These are phyloP conservation scores for Cyanoderma ruficeps DNA, from an alignment of 2,113 vertebrate genomes.

Conservation along the genomic window DNA sequence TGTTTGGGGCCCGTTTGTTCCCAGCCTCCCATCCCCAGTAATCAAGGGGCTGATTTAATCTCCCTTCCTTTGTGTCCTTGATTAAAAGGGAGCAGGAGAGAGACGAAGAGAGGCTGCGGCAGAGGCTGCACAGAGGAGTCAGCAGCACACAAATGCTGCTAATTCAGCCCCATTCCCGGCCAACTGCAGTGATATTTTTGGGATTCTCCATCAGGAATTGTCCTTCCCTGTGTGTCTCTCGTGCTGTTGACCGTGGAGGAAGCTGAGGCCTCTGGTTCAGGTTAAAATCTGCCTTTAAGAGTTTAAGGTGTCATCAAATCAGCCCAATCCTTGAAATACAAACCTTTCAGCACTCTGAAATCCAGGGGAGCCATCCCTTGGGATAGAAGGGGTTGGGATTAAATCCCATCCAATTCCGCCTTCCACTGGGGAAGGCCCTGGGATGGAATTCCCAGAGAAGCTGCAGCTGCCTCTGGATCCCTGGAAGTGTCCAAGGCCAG, in stretches of 20 bases:
- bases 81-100: not conserved
- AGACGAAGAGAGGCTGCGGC: not conserved
- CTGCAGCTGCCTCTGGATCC: not conserved
- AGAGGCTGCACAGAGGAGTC: not conserved
- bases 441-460: not conserved
- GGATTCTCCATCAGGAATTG: not conserved
- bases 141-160: not conserved
- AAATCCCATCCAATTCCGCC: not conserved
- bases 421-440: not conserved
- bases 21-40: not conserved
- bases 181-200: not conserved
- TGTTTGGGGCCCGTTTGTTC: not conserved
- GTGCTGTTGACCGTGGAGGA: rapidly evolving
- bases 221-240: not conserved
- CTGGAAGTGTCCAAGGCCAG: not conserved
- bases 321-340: not conserved
- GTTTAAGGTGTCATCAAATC: not conserved
- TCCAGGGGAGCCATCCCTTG: not conserved
- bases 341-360: rapidly evolving
- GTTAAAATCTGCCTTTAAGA: not conserved
- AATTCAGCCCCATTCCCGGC: not conserved
- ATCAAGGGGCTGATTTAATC: not conserved
- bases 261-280: not conserved
- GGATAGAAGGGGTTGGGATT: not conserved
- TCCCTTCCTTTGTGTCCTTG: not conserved